A percentile compares a stretch with the other conserved stretches of the same genome.
Evolutionary conservation across 2,888 invertebrate genomes (phyloP).

Genomic region (Cancer borealis): DNA sequence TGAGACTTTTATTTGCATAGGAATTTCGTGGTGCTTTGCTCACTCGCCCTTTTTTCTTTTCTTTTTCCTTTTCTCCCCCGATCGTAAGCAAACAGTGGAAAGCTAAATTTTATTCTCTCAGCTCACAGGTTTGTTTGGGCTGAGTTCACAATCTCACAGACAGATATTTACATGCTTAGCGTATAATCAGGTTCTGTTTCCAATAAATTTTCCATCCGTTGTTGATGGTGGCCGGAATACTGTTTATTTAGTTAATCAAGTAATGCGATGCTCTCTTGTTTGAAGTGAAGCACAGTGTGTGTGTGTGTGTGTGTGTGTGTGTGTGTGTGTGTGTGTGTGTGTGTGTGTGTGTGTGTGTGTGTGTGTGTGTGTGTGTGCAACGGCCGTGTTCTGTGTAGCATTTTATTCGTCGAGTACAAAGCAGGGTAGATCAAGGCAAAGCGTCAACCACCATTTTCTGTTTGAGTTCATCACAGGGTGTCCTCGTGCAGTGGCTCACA

Average conservation of each 20-base stretch:
- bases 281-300: not conserved
- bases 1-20: slow-evolving; percentile 25
- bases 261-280: not conserved
- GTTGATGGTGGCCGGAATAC: not conserved
- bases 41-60: not conserved
- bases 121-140: not conserved
- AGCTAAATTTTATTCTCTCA: not conserved
- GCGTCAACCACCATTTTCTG: not conserved
- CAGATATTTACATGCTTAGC: not conserved
- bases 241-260: not conserved
- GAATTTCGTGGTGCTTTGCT: slow-evolving; percentile 4
- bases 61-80: not conserved
- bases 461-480: not conserved
- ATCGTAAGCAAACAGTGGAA: slow-evolving; percentile 26
- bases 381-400: not conserved
- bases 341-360: no score
- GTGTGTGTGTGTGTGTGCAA: not conserved
- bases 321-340: no score
- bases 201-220: not conserved
- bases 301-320: no score
- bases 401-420: slow-evolving; percentile 2
- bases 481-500: not conserved
- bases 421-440: not conserved
- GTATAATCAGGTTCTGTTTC: not conserved
- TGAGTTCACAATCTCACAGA: not conserved